Percentiles rank a stretch among this genome's conserved stretches.
Conservation (phyloP, 2,113 vertebrate species). For the Callospermophilus lateralis region DNA sequence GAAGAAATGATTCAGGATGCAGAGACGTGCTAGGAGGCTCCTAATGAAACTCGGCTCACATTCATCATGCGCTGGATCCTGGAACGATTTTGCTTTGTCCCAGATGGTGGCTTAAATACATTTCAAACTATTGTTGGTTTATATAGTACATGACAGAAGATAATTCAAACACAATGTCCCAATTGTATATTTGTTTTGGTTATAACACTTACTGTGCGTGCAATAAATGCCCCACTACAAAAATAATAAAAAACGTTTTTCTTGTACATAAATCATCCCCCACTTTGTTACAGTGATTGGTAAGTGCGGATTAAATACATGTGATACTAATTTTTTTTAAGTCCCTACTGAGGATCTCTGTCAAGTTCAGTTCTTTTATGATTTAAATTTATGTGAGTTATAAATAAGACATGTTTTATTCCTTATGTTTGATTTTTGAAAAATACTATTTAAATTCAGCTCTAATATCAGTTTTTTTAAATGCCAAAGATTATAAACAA, state of each 20-base stretch:
- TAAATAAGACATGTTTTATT: conserved; percentile 19
- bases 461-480: background rate
- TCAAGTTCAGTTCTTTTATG: conserved; percentile 29
- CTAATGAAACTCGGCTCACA: conserved; percentile 78
- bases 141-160: conserved; percentile 76
- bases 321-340: conserved; percentile 16
- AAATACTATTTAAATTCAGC: conserved; percentile 48
- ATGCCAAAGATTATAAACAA: conserved; percentile 34
- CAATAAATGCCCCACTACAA: conserved; percentile 68
- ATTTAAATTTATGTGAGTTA: conserved; percentile 48
- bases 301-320: conserved; percentile 62
- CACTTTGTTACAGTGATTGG: conserved; percentile 52
- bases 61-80: conserved; percentile 79
- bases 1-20: conserved; percentile 81
- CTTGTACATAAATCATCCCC: conserved; percentile 60
- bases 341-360: conserved; percentile 56
- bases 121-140: conserved; percentile 81
- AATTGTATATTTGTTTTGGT: conserved; percentile 81
- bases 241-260: conserved; percentile 76
- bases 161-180: conserved; percentile 78
- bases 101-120: conserved; percentile 80
- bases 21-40: conserved; percentile 76
- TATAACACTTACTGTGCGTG: conserved; percentile 81
- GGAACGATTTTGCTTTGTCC: conserved; percentile 79
- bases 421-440: conserved; percentile 15